Conservation (phyloP, 2,888 invertebrate genomes). For the Drosophila eohydei region DNA sequence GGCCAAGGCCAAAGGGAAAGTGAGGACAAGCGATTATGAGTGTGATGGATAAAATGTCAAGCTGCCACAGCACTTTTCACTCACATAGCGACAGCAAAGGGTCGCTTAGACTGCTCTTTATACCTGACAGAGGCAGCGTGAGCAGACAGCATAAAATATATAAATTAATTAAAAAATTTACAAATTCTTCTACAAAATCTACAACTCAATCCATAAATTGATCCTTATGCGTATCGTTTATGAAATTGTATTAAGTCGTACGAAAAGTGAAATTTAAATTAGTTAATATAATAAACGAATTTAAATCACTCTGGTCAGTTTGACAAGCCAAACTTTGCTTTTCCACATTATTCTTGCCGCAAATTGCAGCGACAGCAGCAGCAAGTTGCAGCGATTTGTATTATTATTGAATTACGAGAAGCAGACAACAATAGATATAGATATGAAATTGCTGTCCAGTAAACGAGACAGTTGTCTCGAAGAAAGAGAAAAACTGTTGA, state of each 20-base stretch:
- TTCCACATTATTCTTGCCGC: background rate
- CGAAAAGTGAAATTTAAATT: background rate
- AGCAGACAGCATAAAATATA: background rate
- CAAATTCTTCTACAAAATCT: background rate
- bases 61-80: constrained; percentile 45
- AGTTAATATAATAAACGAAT: background rate
- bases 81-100: background rate
- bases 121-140: background rate
- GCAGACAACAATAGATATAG: constrained; percentile 30
- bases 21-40: constrained; percentile 7
- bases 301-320: background rate
- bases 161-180: background rate
- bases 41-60: constrained; percentile 27
- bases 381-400: constrained; percentile 5
- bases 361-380: background rate
- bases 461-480: constrained; percentile 44
- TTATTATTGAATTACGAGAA: constrained; percentile 6
- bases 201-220: no score
- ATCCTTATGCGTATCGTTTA: no score
- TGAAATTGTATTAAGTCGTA: no score
- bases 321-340: background rate
- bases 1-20: background rate
- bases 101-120: background rate
- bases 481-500: constrained; percentile 40
- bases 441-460: constrained; percentile 53